These are phyloP conservation scores for Pelusios castaneus DNA, from an alignment of 2,113 vertebrate species.

Conservation along the genomic window DNA sequence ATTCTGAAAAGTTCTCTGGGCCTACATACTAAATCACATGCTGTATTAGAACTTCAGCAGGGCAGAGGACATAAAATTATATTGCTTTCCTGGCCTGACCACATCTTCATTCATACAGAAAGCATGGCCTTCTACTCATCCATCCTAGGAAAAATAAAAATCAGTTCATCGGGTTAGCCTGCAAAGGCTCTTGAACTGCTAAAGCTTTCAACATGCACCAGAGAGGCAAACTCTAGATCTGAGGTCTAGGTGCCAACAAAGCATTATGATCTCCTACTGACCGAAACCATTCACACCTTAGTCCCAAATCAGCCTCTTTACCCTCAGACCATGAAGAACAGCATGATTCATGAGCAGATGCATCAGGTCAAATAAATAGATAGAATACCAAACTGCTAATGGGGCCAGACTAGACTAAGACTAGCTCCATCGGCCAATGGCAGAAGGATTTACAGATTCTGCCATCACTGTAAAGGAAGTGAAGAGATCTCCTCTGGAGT, in stretches of 20 bases:
- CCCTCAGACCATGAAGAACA: background rate
- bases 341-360: background rate
- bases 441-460: background rate
- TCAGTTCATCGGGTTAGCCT: slow-evolving; percentile 24
- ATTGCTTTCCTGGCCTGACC: background rate
- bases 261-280: background rate
- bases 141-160: background rate
- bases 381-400: background rate
- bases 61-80: background rate
- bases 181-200: background rate
- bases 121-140: slow-evolving; percentile 6
- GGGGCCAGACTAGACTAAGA: background rate
- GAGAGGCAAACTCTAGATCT: background rate
- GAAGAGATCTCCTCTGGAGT: slow-evolving; percentile 9
- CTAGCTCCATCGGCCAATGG: background rate
- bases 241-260: background rate
- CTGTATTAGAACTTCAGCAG: slow-evolving; percentile 13
- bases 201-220: background rate
- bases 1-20: background rate
- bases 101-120: background rate
- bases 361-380: background rate
- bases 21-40: background rate
- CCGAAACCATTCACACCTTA: background rate
- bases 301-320: background rate
- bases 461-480: background rate